Evolutionary conservation across 2,888 invertebrate species (phyloP).

Genomic region (Sinotaia quadrata): DNA sequence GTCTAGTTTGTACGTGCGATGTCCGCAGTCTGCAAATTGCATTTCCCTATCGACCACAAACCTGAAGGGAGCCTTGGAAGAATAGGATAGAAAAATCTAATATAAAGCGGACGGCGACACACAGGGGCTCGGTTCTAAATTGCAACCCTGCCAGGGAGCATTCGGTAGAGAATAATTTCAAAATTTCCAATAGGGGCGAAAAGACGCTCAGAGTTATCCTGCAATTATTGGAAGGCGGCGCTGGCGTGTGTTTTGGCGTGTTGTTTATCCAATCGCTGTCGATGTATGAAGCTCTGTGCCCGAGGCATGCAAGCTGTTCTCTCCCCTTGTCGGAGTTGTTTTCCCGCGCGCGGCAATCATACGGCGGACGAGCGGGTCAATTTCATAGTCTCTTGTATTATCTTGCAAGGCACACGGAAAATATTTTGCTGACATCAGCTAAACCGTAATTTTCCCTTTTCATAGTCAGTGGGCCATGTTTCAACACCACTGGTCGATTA

Average conservation of each 20-base stretch:
- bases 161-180: not conserved
- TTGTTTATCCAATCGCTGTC: conserved; percentile 26
- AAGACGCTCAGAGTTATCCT: conserved; percentile 15
- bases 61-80: not conserved
- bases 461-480: no score
- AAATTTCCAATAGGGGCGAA: conserved; percentile 10
- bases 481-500: no score
- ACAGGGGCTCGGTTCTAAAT: conserved; percentile 1
- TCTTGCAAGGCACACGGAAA: not conserved
- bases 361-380: conserved; percentile 16
- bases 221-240: conserved; percentile 21
- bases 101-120: conserved; percentile 1
- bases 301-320: conserved; percentile 24
- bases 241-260: conserved; percentile 24
- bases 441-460: no score
- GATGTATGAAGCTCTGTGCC: conserved; percentile 1
- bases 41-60: not conserved
- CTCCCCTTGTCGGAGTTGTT: conserved; percentile 19
- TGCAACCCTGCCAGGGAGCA: conserved; percentile 7
- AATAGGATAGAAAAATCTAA: conserved; percentile 9
- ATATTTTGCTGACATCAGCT: not conserved
- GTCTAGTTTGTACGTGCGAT: no score
- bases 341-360: conserved; percentile 12
- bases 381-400: conserved; percentile 1
- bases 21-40: not conserved